These are phyloP conservation scores for Grammomys dolichurus DNA, from an alignment of 2,113 vertebrate genomes.

Conservation along the genomic window DNA sequence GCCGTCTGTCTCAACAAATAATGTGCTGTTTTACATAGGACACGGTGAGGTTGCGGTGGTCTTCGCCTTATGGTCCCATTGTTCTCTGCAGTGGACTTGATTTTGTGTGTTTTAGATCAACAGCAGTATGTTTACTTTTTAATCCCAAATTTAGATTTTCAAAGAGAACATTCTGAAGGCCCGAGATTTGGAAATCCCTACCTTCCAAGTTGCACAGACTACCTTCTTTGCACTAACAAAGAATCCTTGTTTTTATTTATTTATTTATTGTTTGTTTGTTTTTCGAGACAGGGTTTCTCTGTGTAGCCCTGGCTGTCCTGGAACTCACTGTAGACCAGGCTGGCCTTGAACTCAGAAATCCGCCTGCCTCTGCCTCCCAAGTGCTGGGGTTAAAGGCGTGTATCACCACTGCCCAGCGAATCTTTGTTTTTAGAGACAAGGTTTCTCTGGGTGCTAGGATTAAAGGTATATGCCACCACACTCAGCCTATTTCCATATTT, in stretches of 20 bases:
- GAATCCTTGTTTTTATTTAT: too few relatives aligned
- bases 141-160: not conserved
- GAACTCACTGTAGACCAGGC: too few relatives aligned
- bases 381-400: too few relatives aligned
- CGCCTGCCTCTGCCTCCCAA: too few relatives aligned
- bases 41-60: not conserved
- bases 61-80: not conserved
- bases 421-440: not conserved
- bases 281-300: too few relatives aligned
- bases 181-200: not conserved
- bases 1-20: conserved; percentile 20
- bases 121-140: conserved; percentile 20
- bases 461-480: not conserved
- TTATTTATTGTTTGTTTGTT: too few relatives aligned
- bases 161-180: not conserved
- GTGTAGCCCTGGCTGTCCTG: too few relatives aligned
- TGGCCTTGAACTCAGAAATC: too few relatives aligned
- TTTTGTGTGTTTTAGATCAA: conserved; percentile 2
- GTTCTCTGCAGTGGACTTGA: not conserved
- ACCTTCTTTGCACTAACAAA: not conserved
- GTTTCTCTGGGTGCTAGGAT: not conserved
- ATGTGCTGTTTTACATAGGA: not conserved
- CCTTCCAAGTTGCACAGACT: not conserved
- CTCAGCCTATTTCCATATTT: not conserved
- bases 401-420: too few relatives aligned